Base-by-base conservation (phyloP, 2,888 invertebrate genomes). In the Cephus runcator region DNA sequence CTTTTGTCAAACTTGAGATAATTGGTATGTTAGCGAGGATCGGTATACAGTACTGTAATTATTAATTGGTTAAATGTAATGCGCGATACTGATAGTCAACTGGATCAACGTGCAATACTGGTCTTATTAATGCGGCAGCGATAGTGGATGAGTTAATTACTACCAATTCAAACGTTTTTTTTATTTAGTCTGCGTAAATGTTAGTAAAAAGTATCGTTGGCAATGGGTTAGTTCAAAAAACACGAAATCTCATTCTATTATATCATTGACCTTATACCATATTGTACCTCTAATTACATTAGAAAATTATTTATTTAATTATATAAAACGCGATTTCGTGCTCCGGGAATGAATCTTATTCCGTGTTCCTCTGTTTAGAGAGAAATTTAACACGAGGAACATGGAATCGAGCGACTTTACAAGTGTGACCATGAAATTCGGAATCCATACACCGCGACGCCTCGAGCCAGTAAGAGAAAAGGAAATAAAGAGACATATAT, bases 401-500 rank as follows among this genome's bases (percentile, higher is more conserved):
- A 23, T 23, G 23, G 56, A 56, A 9, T 23, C 23, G 2, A 56
- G 23, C 2, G 56, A 23, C 9, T 56, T 23, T 23, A 23, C 9
- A 23, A 23, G 23, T 56, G 9, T 9, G 56, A 23, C 23, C 9
- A 9, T 23, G 56, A 56, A 56, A 9, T 56, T 23, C 56, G 56
- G 9, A 9, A 56, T 56, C 23, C 56, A 56, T 56, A 23, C 56
- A 56, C 23, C 56, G 56, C 56, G 56, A 56, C 56, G 56, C 56
- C 56, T 56, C 56, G 56, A 56, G 56, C 56, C 56, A 56, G 56
- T 56, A 56, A 56, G 6, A 56, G 23, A 56, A 80, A 79, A 78
- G 76, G 76, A 77, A 79, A 77, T 12, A 79, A 77, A 73, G 69
- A 81, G 76, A 75, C 75, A 34, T 36, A 79, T 69, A 56, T n/a